A percentile compares a stretch with the other conserved stretches of the same genome.
Evolutionary conservation across 2,888 invertebrate species (phyloP).

Genomic region (Acronicta leporina): DNA sequence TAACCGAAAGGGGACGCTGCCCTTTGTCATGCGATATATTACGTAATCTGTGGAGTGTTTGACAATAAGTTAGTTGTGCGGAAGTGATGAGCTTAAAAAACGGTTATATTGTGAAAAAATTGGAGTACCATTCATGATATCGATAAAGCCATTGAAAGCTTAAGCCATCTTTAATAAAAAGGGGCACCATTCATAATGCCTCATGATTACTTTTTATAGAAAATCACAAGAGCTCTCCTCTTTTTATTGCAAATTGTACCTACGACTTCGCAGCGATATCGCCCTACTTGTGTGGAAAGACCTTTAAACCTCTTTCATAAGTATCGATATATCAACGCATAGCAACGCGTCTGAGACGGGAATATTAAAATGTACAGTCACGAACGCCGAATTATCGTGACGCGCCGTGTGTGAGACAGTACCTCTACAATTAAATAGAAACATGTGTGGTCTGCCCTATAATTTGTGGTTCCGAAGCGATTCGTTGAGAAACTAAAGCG

Average conservation of each 20-base stretch:
- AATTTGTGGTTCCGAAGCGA: conserved; percentile 47
- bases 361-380: conserved; percentile 84
- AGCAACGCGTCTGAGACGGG: conserved; percentile 73
- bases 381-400: conserved; percentile 75
- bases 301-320: conserved; percentile 41
- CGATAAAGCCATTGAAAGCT: conserved; percentile 10
- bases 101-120: conserved; percentile 16
- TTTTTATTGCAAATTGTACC: conserved; percentile 17
- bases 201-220: not conserved
- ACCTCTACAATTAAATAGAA: conserved; percentile 55
- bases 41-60: conserved; percentile 39
- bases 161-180: conserved; percentile 6
- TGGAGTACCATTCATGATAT: conserved; percentile 19
- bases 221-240: not conserved
- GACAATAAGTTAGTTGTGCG: conserved; percentile 40
- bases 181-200: not conserved
- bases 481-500: conserved; percentile 33
- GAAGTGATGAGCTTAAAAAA: conserved; percentile 26
- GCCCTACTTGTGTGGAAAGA: conserved; percentile 27
- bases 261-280: conserved; percentile 12
- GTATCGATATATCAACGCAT: conserved; percentile 83
- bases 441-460: conserved; percentile 61
- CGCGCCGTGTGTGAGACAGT: conserved; percentile 62
- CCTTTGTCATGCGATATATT: conserved; percentile 37
- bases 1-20: conserved; percentile 34